Percentiles rank a stretch among this genome's conserved stretches.
phyloP scores from a whole-genome alignment of 1,140 invertebrate species.

The Bombus fervidus region DNA sequence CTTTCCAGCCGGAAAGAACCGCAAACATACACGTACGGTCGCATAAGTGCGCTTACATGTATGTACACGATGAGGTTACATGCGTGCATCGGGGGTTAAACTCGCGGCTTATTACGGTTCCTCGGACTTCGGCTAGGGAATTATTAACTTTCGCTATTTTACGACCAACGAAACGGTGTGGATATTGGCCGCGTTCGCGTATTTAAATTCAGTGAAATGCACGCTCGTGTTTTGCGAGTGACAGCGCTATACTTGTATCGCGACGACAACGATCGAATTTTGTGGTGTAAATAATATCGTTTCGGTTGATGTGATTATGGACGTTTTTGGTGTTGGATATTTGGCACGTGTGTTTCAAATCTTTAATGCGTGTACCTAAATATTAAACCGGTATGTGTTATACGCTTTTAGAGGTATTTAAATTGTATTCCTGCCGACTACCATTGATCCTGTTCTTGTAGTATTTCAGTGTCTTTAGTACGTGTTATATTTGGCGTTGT shows the following conservation, averaged over 20 bases:
- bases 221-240: background rate
- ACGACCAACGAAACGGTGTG: constrained; percentile 35
- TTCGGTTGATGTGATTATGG: too few species aligned
- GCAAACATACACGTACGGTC: constrained; percentile 47
- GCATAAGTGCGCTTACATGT: constrained; percentile 52
- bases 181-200: constrained; percentile 55
- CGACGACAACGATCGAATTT: too few species aligned
- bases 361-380: background rate
- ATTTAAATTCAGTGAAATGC: constrained; percentile 50
- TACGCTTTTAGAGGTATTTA: too few species aligned
- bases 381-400: too few species aligned
- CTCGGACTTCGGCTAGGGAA: constrained; percentile 38
- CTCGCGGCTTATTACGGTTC: constrained; percentile 75
- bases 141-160: constrained; percentile 73
- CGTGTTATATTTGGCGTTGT: too few species aligned
- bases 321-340: background rate
- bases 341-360: background rate
- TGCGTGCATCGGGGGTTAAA: constrained; percentile 56
- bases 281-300: too few species aligned
- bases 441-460: too few species aligned
- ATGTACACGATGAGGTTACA: constrained; percentile 49
- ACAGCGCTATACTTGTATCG: background rate
- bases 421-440: too few species aligned
- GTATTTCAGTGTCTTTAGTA: too few species aligned
- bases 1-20: constrained; percentile 53